Evolutionary conservation across 2,888 invertebrate species (phyloP).

Genomic region (Harpagoxenus sublaevis): DNA sequence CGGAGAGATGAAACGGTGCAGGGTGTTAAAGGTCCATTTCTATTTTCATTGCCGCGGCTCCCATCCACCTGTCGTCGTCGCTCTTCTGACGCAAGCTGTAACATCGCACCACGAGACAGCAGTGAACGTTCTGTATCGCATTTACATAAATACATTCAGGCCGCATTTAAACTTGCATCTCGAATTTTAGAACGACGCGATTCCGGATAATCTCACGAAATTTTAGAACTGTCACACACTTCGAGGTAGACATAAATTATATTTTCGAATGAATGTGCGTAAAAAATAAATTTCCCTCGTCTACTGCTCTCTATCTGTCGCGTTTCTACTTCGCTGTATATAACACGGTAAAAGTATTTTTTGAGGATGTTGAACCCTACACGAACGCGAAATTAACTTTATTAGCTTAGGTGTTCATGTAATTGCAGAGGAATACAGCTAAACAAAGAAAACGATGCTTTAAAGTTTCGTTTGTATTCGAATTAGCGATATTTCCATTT

Average conservation of each 20-base stretch:
- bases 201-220: constrained; percentile 21
- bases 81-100: constrained; percentile 70
- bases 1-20: constrained; percentile 47
- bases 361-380: background rate
- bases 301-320: background rate
- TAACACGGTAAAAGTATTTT: background rate
- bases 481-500: constrained; percentile 15
- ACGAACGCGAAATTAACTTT: background rate
- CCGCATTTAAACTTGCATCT: constrained; percentile 43
- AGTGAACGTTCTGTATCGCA: constrained; percentile 44
- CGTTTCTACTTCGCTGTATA: background rate
- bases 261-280: background rate
- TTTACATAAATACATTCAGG: constrained; percentile 56
- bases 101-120: constrained; percentile 37
- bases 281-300: background rate
- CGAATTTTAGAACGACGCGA: constrained; percentile 26
- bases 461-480: background rate
- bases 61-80: constrained; percentile 82
- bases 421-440: background rate
- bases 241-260: background rate
- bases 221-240: constrained; percentile 5
- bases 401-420: background rate
- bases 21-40: constrained; percentile 67
- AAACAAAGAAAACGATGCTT: background rate
- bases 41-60: constrained; percentile 78